phyloP scores from a whole-genome alignment of 2,888 invertebrate species.

The Drosophila atripex region DNA sequence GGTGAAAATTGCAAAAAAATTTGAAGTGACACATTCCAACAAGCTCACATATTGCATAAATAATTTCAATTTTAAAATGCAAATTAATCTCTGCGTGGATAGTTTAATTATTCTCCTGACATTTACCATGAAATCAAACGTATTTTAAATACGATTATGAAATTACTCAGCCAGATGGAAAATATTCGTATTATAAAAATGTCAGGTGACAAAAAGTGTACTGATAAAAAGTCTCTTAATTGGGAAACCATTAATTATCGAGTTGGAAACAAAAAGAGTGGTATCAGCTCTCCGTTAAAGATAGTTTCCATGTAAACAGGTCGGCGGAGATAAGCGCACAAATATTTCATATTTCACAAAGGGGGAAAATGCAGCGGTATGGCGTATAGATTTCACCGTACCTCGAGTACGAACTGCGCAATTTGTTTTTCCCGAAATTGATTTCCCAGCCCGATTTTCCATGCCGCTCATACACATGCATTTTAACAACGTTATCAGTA shows the following conservation, averaged over 20 bases:
- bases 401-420: conserved; percentile 55
- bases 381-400: conserved; percentile 23
- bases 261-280: conserved; percentile 16
- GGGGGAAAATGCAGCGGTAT: conserved; percentile 22
- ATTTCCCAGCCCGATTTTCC: conserved; percentile 44
- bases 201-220: conserved; percentile 35
- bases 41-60: not conserved
- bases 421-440: conserved; percentile 59
- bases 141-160: conserved; percentile 22
- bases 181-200: conserved; percentile 10
- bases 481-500: conserved; percentile 42
- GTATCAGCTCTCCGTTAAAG: conserved; percentile 25
- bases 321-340: conserved; percentile 6
- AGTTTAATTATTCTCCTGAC: conserved; percentile 7
- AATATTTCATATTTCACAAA: conserved; percentile 11
- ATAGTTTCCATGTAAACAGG: conserved; percentile 22
- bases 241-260: conserved; percentile 43
- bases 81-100: not conserved
- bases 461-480: not conserved
- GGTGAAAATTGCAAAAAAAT: no score
- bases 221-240: conserved; percentile 33
- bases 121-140: conserved; percentile 7
- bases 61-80: not conserved
- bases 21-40: no score
- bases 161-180: conserved; percentile 14